Evolutionary conservation across 1,140 invertebrate genomes (phyloP).

Genomic region (Pomacea maculata): DNA sequence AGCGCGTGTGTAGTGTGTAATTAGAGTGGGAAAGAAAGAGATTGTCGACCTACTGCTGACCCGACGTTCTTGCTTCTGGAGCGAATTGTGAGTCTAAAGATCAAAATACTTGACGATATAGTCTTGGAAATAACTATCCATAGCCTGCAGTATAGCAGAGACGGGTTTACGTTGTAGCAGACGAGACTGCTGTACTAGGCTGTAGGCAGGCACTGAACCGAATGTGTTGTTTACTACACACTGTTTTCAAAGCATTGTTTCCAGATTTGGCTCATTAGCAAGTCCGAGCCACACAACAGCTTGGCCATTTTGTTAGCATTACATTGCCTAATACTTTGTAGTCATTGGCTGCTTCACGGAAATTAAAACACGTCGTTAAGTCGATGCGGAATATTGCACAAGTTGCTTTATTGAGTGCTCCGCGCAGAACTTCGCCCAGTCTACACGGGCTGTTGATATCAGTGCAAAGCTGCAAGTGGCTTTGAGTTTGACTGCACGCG

Average conservation of each 20-base stretch:
- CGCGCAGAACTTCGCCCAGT: background rate
- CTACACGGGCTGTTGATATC: conserved; percentile 17
- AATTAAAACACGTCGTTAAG: conserved; percentile 19
- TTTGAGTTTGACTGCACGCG: conserved; percentile 24
- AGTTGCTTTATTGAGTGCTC: conserved; percentile 16
- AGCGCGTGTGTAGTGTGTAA: conserved; percentile 17
- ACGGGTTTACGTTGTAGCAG: background rate
- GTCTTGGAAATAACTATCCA: background rate
- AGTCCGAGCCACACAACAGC: conserved; percentile 13
- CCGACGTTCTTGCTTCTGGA: background rate
- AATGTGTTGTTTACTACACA: conserved; percentile 4
- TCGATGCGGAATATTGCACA: conserved; percentile 11
- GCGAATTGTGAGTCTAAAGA: background rate
- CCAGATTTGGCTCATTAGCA: conserved; percentile 21
- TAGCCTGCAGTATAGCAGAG: too few relatives aligned
- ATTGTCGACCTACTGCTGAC: background rate
- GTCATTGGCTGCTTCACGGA: conserved; percentile 24
- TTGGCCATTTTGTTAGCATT: conserved; percentile 18
- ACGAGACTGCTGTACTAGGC: background rate
- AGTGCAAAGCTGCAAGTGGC: conserved; percentile 23
- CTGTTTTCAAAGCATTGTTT: conserved; percentile 16
- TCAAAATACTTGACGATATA: conserved; percentile 1
- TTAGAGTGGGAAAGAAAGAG: conserved; percentile 16
- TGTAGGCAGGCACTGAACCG: background rate
- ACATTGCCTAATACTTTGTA: conserved; percentile 17